Base-by-base conservation (phyloP, 2,797 vertebrate species). In the Sebastes glaucus region DNA sequence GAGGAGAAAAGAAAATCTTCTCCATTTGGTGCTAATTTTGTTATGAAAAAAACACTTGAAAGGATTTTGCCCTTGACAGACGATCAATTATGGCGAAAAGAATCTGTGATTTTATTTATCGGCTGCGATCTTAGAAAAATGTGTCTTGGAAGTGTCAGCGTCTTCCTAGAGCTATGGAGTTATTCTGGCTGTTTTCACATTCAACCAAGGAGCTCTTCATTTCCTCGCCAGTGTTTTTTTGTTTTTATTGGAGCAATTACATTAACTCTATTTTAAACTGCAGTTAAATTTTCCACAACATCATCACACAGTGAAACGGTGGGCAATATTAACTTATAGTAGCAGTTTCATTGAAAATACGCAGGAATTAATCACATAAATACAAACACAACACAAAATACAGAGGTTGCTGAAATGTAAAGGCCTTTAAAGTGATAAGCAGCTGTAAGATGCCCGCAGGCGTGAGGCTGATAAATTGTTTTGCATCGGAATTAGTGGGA, bases 161-260 rank as follows among this genome's bases (percentile, higher is more conserved):
- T 76, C 66, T 69, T 73, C 63, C 70, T 67, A 53, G 22, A 35
- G 60, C 75, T 66, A 77, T 64, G 78, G 66, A 80, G 61, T 72
- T 80, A 14, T 59, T 68, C 42, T 65, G 56, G 66, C 77, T 57
- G 73, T 77, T 75, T 18, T 82, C 79, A 76, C 53, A 77, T 78
- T 69, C 63, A 71, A 57, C 59, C 68, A 33, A 53, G 23, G 53
- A 81, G 38, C 78, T 73, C 75, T 86, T 78, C 62, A 72, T 85
- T 79, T 81, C 64, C 70, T 33, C 7, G 13, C 30, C 52, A 71
- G 33, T 78, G 78, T 85, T 88, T 88, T 88, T 88, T 78, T 80
- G 65, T 85, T 86, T 76, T 67, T 55, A 80, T 73, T 82, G 77
- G 68, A 86, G 62, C 59, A 53, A 55, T 74, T 78, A 56, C 68